Percentiles rank a stretch among this genome's conserved stretches.
phyloP scores from a whole-genome alignment of 2,113 vertebrate species.

The Progne subis region DNA sequence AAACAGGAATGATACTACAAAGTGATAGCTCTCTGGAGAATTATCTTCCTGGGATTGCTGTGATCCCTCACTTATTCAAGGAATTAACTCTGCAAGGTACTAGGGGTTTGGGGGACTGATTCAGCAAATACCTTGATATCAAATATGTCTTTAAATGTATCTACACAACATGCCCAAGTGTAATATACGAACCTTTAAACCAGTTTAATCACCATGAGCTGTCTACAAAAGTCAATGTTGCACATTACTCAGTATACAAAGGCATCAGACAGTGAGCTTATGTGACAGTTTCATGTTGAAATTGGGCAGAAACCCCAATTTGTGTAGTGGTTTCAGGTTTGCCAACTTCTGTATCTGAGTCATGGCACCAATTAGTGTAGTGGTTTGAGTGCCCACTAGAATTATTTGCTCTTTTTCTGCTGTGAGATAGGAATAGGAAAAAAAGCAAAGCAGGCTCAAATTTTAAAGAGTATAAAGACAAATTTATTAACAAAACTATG shows the following conservation, averaged over 20 bases:
- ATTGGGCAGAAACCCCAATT: background rate
- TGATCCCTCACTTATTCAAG: background rate
- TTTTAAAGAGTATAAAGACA: background rate
- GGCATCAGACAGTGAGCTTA: background rate
- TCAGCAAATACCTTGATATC: background rate
- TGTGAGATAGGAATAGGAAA: background rate
- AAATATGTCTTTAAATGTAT: background rate
- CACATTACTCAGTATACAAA: background rate
- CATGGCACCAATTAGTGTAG: background rate
- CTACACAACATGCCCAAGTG: background rate
- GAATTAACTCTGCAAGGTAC: background rate
- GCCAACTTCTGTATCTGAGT: background rate
- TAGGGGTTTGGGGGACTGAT: rapidly evolving
- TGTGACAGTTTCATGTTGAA: background rate
- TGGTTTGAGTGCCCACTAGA: background rate
- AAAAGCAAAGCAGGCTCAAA: background rate
- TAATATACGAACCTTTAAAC: background rate
- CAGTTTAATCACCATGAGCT: background rate
- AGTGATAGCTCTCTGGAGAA: background rate
- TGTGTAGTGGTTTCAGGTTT: background rate
- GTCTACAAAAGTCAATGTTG: background rate
- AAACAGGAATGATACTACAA: background rate
- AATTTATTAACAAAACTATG: background rate
- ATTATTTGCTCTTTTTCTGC: background rate
- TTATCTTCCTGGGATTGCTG: background rate